These are phyloP conservation scores for Ectemnius continuus DNA, from an alignment of 2,888 invertebrate genomes.

Conservation along the genomic window DNA sequence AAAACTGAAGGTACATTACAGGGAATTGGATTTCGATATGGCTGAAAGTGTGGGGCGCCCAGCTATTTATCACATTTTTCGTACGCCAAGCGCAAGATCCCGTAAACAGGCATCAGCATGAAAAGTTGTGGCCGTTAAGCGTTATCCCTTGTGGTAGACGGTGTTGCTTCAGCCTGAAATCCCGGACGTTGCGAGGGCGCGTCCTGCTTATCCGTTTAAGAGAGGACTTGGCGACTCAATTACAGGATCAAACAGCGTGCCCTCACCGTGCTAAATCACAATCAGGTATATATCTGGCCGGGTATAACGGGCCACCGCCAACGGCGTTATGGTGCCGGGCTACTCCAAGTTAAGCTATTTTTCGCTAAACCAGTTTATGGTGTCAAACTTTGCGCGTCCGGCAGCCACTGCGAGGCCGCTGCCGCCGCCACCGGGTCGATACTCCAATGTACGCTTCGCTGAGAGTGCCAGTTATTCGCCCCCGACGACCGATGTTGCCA, in stretches of 20 bases:
- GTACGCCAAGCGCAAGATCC: neutral
- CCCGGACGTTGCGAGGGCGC: neutral
- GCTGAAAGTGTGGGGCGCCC: no score
- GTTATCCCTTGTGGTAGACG: conserved; percentile 13
- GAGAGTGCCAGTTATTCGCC: conserved; percentile 30
- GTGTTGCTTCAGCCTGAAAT: conserved; percentile 17
- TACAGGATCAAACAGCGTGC: conserved; percentile 69
- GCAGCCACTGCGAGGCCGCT: conserved; percentile 27
- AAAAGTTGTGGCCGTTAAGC: conserved; percentile 52
- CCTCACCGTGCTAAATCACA: conserved; percentile 70
- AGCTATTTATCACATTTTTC: neutral
- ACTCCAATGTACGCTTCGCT: conserved; percentile 31
- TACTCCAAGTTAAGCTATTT: conserved; percentile 71
- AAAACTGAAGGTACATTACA: no score
- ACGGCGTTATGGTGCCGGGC: conserved; percentile 57
- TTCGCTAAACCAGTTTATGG: conserved; percentile 73
- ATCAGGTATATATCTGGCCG: conserved; percentile 53
- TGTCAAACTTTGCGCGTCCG: conserved; percentile 67
- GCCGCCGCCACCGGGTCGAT: conserved; percentile 58
- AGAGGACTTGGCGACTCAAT: conserved; percentile 63
- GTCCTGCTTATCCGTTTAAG: conserved; percentile 29
- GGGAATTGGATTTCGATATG: no score
- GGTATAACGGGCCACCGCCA: conserved; percentile 37
- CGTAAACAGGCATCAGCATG: conserved; percentile 10
- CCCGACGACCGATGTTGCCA: conserved; percentile 17